Percentiles rank a stretch among this genome's conserved stretches.
Conservation (phyloP, 2,797 vertebrate genomes). For the Eurystomus glaucurus region DNA sequence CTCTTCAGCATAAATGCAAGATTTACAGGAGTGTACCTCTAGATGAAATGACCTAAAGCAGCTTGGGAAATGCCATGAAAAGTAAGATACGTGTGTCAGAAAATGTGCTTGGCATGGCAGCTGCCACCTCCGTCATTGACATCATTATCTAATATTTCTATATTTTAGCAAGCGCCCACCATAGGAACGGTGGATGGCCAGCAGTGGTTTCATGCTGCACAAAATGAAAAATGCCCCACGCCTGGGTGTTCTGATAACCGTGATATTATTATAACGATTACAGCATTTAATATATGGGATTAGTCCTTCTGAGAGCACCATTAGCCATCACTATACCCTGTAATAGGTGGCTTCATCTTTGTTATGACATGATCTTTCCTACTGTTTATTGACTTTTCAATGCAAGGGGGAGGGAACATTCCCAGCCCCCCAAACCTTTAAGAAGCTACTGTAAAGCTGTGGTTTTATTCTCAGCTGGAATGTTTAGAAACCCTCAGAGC, state of each 20-base stretch:
- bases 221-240: constrained; percentile 74
- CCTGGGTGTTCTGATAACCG: constrained; percentile 80
- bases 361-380: constrained; percentile 88
- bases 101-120: neutral
- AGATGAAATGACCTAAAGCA: neutral
- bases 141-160: constrained; percentile 68
- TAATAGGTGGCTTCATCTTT: constrained; percentile 87
- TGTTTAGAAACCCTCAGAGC: constrained; percentile 90
- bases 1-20: constrained; percentile 11
- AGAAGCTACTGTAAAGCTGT: constrained; percentile 88
- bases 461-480: constrained; percentile 90
- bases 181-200: neutral
- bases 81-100: constrained; percentile 10
- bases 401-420: constrained; percentile 86
- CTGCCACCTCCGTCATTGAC: neutral
- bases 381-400: constrained; percentile 90
- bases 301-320: constrained; percentile 82
- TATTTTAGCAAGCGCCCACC: constrained; percentile 4
- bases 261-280: constrained; percentile 85
- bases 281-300: constrained; percentile 83
- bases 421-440: constrained; percentile 86
- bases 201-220: neutral
- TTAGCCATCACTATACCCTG: constrained; percentile 82
- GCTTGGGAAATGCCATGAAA: neutral
- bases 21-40: constrained; percentile 15